These are phyloP conservation scores for Apaloderma vittatum DNA, from an alignment of 2,113 vertebrate species.

Conservation along the genomic window DNA sequence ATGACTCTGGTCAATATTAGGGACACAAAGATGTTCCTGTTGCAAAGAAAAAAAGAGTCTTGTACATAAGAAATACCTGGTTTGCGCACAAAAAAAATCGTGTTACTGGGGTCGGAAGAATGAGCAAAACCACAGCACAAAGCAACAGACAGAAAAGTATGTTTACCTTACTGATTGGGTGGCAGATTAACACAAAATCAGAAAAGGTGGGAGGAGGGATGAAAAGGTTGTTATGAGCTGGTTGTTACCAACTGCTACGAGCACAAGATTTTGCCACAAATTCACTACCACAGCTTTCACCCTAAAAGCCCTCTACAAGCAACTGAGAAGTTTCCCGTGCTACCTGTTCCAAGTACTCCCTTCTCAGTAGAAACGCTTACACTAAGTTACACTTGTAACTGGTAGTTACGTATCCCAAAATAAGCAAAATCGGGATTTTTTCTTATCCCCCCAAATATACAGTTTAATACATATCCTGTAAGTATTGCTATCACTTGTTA, in stretches of 20 bases:
- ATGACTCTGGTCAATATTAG: background rate
- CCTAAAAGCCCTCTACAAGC: background rate
- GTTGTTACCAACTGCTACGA: conserved; percentile 28
- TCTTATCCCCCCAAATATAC: fast-evolving
- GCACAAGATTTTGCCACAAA: conserved; percentile 17
- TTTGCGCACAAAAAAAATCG: background rate
- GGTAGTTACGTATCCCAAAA: background rate
- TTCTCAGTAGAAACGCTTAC: background rate
- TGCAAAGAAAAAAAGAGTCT: background rate
- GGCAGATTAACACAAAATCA: conserved; percentile 7
- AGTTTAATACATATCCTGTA: background rate
- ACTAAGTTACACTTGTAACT: background rate
- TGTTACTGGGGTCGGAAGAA: background rate
- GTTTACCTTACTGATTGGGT: conserved; percentile 14
- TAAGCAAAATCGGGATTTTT: background rate
- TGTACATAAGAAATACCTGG: background rate
- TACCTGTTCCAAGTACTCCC: background rate
- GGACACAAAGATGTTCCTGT: background rate
- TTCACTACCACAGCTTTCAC: background rate
- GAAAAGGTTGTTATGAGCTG: background rate
- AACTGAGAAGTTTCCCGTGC: background rate
- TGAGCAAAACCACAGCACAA: background rate
- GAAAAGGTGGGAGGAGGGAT: background rate
- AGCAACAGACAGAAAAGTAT: background rate
- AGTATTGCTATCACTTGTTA: background rate